phyloP scores from a whole-genome alignment of 2,797 vertebrate species.

The Urophycis tenuis region DNA sequence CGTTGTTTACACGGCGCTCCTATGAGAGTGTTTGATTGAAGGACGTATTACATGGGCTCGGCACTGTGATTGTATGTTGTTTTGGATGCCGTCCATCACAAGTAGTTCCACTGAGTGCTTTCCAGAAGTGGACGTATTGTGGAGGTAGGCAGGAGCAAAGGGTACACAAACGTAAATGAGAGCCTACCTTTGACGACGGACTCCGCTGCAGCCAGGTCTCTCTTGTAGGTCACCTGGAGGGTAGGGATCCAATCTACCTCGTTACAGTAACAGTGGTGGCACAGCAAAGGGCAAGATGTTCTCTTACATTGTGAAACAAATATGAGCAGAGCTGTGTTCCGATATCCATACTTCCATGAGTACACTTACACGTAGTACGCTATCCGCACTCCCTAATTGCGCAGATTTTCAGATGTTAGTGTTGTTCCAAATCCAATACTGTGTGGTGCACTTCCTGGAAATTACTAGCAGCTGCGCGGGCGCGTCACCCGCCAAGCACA shows the following conservation, averaged over 20 bases:
- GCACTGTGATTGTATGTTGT: not conserved
- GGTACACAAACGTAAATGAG: slow-evolving; percentile 17
- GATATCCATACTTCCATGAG: too few species aligned
- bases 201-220: slow-evolving; percentile 90
- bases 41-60: not conserved
- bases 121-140: not conserved
- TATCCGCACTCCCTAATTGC: too few species aligned
- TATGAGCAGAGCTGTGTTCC: too few species aligned
- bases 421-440: too few species aligned
- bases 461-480: too few species aligned
- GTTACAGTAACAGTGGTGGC: not conserved
- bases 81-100: not conserved
- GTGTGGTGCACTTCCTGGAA: too few species aligned
- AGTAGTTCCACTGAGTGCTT: not conserved
- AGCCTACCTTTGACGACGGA: slow-evolving; percentile 89
- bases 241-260: slow-evolving; percentile 46
- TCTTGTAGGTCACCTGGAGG: slow-evolving; percentile 90
- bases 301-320: not conserved
- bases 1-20: not conserved
- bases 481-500: too few species aligned
- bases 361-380: too few species aligned
- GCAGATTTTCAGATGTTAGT: too few species aligned
- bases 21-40: not conserved
- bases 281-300: not conserved
- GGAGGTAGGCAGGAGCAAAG: not conserved